A percentile compares a stretch with the other conserved stretches of the same genome.
Conservation (phyloP, 2,797 vertebrate species). For the Periparus ater region DNA sequence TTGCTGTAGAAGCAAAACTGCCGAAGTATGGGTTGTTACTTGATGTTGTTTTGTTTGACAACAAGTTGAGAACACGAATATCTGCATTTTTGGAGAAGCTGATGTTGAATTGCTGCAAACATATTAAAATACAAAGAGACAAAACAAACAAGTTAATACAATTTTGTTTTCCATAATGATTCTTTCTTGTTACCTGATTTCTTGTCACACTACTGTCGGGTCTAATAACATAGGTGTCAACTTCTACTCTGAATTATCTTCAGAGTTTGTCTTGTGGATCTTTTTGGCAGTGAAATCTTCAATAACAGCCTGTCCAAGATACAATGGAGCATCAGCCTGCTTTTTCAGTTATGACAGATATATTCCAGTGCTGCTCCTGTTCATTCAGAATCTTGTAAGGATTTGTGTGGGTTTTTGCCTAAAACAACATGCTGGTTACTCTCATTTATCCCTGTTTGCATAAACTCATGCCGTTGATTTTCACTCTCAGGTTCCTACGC, state of each 20-base stretch:
- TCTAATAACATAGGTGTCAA: slow-evolving; percentile 39
- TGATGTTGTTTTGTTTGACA: slow-evolving; percentile 1
- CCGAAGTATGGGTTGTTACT: not conserved
- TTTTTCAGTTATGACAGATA: slow-evolving; percentile 23
- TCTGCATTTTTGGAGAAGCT: not conserved
- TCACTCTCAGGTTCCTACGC: not conserved
- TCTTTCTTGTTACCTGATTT: slow-evolving; percentile 2
- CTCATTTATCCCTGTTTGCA: not conserved
- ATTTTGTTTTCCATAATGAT: not conserved
- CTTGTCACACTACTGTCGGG: slow-evolving; percentile 37
- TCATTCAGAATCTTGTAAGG: slow-evolving; percentile 11
- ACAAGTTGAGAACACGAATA: not conserved
- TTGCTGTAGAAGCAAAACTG: not conserved
- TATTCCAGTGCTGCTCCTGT: not conserved
- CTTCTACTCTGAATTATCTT: slow-evolving; percentile 16
- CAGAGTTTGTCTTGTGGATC: slow-evolving; percentile 1
- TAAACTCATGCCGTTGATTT: slow-evolving; percentile 9
- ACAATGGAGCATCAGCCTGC: slow-evolving; percentile 15
- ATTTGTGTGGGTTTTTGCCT: slow-evolving; percentile 16
- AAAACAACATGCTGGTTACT: slow-evolving; percentile 3
- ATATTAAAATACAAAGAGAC: not conserved
- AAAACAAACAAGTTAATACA: slow-evolving; percentile 22
- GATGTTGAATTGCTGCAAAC: not conserved
- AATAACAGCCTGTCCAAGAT: slow-evolving; percentile 37
- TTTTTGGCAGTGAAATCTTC: slow-evolving; percentile 26